Conservation (phyloP, 2,797 vertebrate species). For the Lepus oiostolus region DNA sequence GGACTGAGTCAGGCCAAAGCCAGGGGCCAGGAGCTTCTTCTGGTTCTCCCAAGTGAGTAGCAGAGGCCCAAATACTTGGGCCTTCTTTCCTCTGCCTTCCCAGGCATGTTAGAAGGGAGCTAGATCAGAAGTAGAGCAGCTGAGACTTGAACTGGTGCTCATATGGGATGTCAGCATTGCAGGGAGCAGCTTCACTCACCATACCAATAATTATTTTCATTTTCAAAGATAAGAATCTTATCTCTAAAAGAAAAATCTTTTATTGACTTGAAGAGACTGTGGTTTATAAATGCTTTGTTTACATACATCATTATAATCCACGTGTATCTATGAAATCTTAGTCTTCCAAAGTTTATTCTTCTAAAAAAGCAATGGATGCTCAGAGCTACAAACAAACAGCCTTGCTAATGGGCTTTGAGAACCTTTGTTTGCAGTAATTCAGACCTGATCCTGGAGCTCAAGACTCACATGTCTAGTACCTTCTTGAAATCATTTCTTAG, state of each 20-base stretch:
- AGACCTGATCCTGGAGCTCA: not conserved
- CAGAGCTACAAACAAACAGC: not conserved
- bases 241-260: slow-evolving; percentile 32
- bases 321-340: not conserved
- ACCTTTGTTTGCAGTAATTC: not conserved
- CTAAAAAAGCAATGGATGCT: not conserved
- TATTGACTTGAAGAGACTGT: slow-evolving; percentile 35
- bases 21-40: too few species aligned
- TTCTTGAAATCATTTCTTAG: slow-evolving; percentile 30
- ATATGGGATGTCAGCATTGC: too few species aligned
- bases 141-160: too few species aligned
- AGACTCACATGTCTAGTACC: not conserved
- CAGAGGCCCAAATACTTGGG: too few species aligned
- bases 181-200: too few species aligned
- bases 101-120: too few species aligned
- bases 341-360: not conserved
- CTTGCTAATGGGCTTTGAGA: slow-evolving; percentile 41
- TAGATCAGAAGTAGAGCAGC: too few species aligned
- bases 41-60: too few species aligned
- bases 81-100: too few species aligned
- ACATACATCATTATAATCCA: not conserved
- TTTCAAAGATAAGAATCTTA: slow-evolving; percentile 49
- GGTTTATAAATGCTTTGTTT: slow-evolving; percentile 21
- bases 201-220: slow-evolving; percentile 37
- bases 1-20: too few species aligned